Evolutionary conservation across 1,140 invertebrate genomes (phyloP), one percentile per base, ranked within the genome.

Genomic region (Ceratina australensis): DNA sequence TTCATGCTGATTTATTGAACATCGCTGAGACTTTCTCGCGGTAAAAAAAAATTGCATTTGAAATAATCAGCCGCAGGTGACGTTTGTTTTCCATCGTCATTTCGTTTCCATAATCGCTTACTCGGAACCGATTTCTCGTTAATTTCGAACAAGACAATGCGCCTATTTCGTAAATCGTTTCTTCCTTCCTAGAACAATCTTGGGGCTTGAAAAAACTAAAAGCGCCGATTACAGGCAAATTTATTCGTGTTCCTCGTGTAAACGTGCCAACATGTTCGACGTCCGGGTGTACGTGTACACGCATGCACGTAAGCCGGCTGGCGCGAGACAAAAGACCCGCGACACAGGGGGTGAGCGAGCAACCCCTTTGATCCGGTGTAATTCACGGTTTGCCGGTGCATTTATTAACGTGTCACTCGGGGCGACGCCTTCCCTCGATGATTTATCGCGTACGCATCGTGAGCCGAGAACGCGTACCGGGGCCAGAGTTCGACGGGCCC

Each of bases 321-420:
- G 56, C 42, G 80, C 28, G 78, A 77, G 76, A 84, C 78, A 81
- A 79, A 83, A 76, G 49, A 33, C 52, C 33, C 33, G 71, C 64
- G 67, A 77, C 42, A 72, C 15, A 47, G 56, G 60, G 52, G 61
- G 59, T 47, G 78, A 49, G 54, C 5, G 52, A 54, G 16, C 72
- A 80, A 83, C 81, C 72, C 77, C 78, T 57, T 67, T 12, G 69
- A 71, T 72, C 63, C 82, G 78, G 26, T 64, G 82, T 88, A 87
- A 88, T 86, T 87, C 84, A 88, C 80, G 81, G 73, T 82, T 88
- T 79, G 77, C 71, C 74, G 82, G 77, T 66, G 75, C 86, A 85
- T 87, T 89, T 87, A 89, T 89, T 89, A 89, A 88, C 81, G 83
- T 87, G 89, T 88, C 85, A 87, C 86, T 89, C 78, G 81, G 60